phyloP scores from a whole-genome alignment of 2,888 invertebrate genomes.

The Amphipyra berbera region DNA sequence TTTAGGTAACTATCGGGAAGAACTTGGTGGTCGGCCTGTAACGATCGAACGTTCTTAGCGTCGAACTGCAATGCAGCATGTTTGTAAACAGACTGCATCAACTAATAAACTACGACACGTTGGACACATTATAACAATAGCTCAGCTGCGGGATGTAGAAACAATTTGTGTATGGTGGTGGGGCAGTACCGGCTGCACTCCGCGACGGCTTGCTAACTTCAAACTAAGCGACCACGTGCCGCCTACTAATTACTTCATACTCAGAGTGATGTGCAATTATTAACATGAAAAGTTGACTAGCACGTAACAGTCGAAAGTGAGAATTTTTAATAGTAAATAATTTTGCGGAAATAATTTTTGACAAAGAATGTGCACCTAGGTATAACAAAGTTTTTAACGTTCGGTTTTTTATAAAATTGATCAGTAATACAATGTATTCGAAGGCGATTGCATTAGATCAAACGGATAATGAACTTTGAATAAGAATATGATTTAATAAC shows the following conservation, averaged over 20 bases:
- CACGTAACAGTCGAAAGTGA: conserved; percentile 6
- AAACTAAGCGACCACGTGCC: conserved; percentile 57
- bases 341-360: conserved; percentile 1
- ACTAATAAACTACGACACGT: conserved; percentile 60
- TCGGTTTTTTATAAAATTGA: conserved; percentile 5
- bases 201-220: conserved; percentile 32
- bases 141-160: conserved; percentile 44
- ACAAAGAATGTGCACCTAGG: background rate
- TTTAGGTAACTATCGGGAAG: conserved; percentile 85
- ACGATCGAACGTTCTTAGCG: conserved; percentile 59
- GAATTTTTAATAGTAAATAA: background rate
- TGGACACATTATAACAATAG: conserved; percentile 57
- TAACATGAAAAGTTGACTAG: conserved; percentile 12
- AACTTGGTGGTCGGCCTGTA: conserved; percentile 60
- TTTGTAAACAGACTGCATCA: conserved; percentile 71
- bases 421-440: conserved; percentile 29
- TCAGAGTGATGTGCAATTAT: conserved; percentile 24
- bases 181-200: conserved; percentile 22
- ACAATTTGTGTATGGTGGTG: conserved; percentile 35
- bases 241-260: conserved; percentile 49
- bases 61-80: conserved; percentile 68
- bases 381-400: conserved; percentile 17
- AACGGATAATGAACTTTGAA: conserved; percentile 42
- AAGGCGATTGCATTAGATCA: conserved; percentile 35
- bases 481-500: conserved; percentile 36